These are phyloP conservation scores for Bradypus variegatus DNA, from an alignment of 2,797 vertebrate species.

Conservation along the genomic window DNA sequence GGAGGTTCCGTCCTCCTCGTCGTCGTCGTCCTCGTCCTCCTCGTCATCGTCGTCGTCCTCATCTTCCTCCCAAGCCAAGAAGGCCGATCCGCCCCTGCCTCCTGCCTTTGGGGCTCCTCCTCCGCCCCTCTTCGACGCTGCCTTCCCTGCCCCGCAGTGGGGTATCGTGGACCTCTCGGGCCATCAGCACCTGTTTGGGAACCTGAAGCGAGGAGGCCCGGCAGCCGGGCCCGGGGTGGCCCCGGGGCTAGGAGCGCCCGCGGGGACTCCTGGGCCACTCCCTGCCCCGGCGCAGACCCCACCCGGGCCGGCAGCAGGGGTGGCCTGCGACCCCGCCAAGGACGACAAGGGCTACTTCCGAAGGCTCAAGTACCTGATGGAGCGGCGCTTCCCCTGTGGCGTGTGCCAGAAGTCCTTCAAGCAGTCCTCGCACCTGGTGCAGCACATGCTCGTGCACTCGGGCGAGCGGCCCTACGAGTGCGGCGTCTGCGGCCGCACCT, in stretches of 20 bases:
- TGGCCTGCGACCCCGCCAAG: slow-evolving; percentile 17
- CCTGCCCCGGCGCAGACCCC: slow-evolving; percentile 50
- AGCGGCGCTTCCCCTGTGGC: slow-evolving; percentile 84
- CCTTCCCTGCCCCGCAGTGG: slow-evolving; percentile 71
- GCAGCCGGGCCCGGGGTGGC: neutral
- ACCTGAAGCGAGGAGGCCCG: slow-evolving; percentile 67
- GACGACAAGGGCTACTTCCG: slow-evolving; percentile 74
- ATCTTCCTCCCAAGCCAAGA: slow-evolving; percentile 64
- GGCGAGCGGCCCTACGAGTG: slow-evolving; percentile 90
- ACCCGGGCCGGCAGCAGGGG: fast-evolving
- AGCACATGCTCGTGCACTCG: slow-evolving; percentile 92
- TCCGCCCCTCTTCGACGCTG: slow-evolving; percentile 61
- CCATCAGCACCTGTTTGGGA: slow-evolving; percentile 76
- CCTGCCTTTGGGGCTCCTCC: slow-evolving; percentile 58
- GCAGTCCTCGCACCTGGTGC: slow-evolving; percentile 93
- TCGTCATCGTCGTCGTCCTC: slow-evolving; percentile 75
- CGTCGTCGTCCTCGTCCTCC: slow-evolving; percentile 73
- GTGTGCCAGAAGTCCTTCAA: slow-evolving; percentile 94
- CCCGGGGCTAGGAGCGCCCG: neutral
- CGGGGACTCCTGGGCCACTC: slow-evolving; percentile 32
- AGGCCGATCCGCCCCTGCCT: slow-evolving; percentile 59
- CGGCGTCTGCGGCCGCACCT: slow-evolving; percentile 88
- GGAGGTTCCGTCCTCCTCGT: slow-evolving; percentile 48
- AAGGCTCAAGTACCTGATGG: slow-evolving; percentile 72
- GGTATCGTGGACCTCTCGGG: slow-evolving; percentile 75